These are phyloP conservation scores for Caloenas nicobarica DNA, from an alignment of 2,113 vertebrate genomes.

Conservation along the genomic window DNA sequence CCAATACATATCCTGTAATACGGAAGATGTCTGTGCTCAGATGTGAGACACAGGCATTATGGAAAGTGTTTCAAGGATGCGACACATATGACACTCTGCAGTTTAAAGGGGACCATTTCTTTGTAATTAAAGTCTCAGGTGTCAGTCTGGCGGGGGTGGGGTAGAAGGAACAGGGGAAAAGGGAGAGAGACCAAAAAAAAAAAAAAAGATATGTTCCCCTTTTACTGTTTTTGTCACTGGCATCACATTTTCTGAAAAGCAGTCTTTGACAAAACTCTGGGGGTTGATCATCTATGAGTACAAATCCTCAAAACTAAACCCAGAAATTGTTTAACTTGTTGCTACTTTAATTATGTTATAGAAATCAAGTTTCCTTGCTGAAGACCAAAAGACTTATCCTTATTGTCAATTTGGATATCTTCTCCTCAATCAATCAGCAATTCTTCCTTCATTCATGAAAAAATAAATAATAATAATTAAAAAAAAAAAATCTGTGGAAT, in stretches of 20 bases:
- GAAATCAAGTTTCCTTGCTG: not conserved
- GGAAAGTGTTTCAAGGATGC: not conserved
- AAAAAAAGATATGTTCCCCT: not conserved
- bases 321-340: not conserved
- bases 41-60: not conserved
- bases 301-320: not conserved
- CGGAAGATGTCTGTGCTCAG: not conserved
- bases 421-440: not conserved
- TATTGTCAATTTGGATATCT: not conserved
- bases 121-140: not conserved
- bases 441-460: not conserved
- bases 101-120: not conserved
- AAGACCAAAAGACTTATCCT: not conserved
- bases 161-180: not conserved
- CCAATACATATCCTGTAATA: not conserved
- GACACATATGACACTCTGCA: not conserved
- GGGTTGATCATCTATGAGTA: rapidly evolving
- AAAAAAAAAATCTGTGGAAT: not conserved
- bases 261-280: not conserved
- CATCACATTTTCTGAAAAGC: not conserved
- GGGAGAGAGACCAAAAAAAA: not conserved
- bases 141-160: rapidly evolving
- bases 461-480: too few relatives aligned
- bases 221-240: not conserved
- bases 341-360: not conserved